phyloP scores from a whole-genome alignment of 2,113 vertebrate genomes.

The Dinomys branickii region DNA sequence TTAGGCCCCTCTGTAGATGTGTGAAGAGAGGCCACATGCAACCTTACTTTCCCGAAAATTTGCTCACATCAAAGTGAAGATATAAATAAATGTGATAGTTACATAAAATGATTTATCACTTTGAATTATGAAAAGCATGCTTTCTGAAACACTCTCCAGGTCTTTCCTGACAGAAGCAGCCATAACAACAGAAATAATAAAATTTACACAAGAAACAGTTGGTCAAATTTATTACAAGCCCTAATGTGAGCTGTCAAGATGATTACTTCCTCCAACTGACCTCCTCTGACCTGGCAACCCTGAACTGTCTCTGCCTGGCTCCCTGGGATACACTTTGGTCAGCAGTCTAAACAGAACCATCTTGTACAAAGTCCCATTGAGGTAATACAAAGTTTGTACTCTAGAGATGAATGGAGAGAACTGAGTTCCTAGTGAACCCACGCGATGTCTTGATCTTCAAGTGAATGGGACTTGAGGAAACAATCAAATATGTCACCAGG shows the following conservation, averaged over 20 bases:
- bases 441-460: not conserved
- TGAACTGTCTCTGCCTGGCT: constrained; percentile 5
- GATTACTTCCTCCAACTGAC: constrained; percentile 52
- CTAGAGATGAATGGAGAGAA: constrained; percentile 14
- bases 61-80: constrained; percentile 1
- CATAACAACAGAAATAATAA: constrained; percentile 65
- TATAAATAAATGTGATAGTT: constrained; percentile 48
- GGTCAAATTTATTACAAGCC: constrained; percentile 11
- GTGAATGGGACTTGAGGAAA: not conserved
- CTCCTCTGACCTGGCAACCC: not conserved
- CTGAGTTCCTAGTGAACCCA: not conserved
- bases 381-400: not conserved
- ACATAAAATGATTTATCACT: constrained; percentile 40
- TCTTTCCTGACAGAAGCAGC: constrained; percentile 47
- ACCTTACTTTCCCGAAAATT: not conserved
- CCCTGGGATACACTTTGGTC: not conserved
- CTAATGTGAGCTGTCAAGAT: not conserved
- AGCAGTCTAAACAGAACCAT: not conserved
- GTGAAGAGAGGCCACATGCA: not conserved
- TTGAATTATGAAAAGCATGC: constrained; percentile 18
- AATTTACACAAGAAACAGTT: constrained; percentile 55
- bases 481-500: not conserved
- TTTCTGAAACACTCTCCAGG: constrained; percentile 62
- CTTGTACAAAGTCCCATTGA: not conserved
- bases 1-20: not conserved